phyloP scores from a whole-genome alignment of 1,140 invertebrate species.

The Spodoptera litura region DNA sequence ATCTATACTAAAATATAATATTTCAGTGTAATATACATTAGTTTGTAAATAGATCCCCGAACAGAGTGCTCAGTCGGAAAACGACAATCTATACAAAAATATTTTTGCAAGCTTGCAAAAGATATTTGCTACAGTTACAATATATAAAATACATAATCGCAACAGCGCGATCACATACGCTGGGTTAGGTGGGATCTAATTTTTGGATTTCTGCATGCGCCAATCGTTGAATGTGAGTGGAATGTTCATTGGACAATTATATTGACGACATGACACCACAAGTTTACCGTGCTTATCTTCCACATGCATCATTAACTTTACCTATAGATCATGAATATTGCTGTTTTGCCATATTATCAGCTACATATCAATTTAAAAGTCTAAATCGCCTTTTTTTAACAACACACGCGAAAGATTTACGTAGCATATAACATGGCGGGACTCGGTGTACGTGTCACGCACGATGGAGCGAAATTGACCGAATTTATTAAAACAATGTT shows the following conservation, averaged over 20 bases:
- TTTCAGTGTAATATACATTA: conserved; percentile 82
- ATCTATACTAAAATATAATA: conserved; percentile 79
- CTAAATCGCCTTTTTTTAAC: conserved; percentile 12
- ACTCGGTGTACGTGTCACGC: conserved; percentile 39
- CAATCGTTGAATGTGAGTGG: conserved; percentile 76
- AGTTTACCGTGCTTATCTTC: conserved; percentile 57
- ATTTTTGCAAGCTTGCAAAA: conserved; percentile 70
- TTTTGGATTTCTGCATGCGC: conserved; percentile 76
- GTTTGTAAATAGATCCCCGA: conserved; percentile 81
- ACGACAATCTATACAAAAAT: conserved; percentile 81
- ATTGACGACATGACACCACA: conserved; percentile 54
- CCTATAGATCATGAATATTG: conserved; percentile 27
- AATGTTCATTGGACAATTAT: conserved; percentile 73
- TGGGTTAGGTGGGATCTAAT: conserved; percentile 79
- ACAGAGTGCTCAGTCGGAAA: conserved; percentile 69
- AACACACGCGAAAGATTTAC: conserved; percentile 15
- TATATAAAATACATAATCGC: conserved; percentile 59
- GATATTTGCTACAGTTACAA: conserved; percentile 66
- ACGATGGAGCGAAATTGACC: conserved; percentile 50
- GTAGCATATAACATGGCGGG: conserved; percentile 2
- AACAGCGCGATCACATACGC: conserved; percentile 55
- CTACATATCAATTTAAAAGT: conserved; percentile 18
- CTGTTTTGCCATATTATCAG: conserved; percentile 24
- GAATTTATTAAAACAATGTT: conserved; percentile 62
- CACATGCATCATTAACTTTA: conserved; percentile 38